Conservation (phyloP, 2,797 vertebrate genomes). For the Rhinoraja longicauda region DNA sequence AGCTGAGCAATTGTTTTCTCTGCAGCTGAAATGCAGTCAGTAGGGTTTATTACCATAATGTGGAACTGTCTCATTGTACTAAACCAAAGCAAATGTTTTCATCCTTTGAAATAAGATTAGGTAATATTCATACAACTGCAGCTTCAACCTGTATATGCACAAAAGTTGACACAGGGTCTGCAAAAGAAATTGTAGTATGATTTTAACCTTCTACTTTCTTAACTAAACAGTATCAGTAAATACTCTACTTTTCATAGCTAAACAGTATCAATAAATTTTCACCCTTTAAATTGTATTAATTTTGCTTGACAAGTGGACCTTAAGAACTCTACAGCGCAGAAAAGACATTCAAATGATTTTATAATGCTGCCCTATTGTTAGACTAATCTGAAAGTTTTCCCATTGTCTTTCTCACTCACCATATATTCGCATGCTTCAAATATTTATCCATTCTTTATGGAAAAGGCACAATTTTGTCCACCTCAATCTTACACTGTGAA, state of each 20-base stretch:
- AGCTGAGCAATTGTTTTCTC: not conserved
- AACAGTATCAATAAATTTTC: not conserved
- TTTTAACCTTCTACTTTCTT: not conserved
- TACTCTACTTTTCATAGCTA: not conserved
- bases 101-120: not conserved
- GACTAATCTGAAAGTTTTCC: not conserved
- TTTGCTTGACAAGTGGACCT: not conserved
- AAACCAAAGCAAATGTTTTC: not conserved
- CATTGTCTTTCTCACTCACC: not conserved
- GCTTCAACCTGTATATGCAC: not conserved
- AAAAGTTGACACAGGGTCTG: too few species aligned
- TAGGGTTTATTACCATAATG: not conserved
- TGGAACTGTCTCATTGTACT: not conserved
- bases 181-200: too few species aligned
- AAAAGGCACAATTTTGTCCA: not conserved
- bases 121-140: not conserved
- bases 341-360: not conserved
- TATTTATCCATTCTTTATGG: not conserved
- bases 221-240: not conserved
- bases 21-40: not conserved
- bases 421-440: not conserved
- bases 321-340: not conserved
- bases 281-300: not conserved
- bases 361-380: not conserved
- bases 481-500: not conserved